Evolutionary conservation across 2,888 invertebrate species (phyloP), one percentile per base, ranked within the genome.

Genomic region (Calliscelio sp.): DNA sequence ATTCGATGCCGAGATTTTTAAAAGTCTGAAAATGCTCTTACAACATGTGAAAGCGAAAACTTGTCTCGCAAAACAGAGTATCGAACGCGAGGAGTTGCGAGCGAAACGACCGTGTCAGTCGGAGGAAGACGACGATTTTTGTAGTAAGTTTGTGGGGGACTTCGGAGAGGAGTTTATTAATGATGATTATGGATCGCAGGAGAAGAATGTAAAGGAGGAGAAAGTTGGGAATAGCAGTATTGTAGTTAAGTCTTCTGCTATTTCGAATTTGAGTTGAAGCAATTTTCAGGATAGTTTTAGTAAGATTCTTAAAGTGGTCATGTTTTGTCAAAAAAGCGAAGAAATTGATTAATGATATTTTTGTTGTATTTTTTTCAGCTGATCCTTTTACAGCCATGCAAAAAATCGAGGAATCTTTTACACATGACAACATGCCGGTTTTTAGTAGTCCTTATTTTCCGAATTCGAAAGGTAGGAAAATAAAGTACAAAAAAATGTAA

Each of bases 31-130:
- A 92, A 93, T 93, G 41, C 91, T 95, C 53, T 94, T 95, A 79
- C 94, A 94, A 86, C 95, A 95, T 89, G 93, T 96, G 4, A 95
- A 95, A 91, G 94, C 94, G 46, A 94, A 94, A 87, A 93, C 94
- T 16, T 94, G 94, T 87, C 88, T 94, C 8, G 92, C 94, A 6
- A 89, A 91, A n/a, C 92, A 87, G 28, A 91, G 88, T 49, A 53
- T 93, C 2, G 51, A 83, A 14, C 85, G 70, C 71, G 59, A 68
- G 57, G 53, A 79, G 57, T 71, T 77, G 10, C 73, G 81, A 80
- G 44, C 55, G 46, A 74, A 49, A 46, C 74, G 81, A 46, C 92
- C 86, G 86, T 93, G 79, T 93, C 92, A 10, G 11, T 46, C 61
- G 0, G 61, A 84, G 1, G 84, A 77, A 0, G 77, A 78, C 1